phyloP scores from a whole-genome alignment of 53 echinoderm and acorn worm genomes.

The Hippasteria phrygiana region DNA sequence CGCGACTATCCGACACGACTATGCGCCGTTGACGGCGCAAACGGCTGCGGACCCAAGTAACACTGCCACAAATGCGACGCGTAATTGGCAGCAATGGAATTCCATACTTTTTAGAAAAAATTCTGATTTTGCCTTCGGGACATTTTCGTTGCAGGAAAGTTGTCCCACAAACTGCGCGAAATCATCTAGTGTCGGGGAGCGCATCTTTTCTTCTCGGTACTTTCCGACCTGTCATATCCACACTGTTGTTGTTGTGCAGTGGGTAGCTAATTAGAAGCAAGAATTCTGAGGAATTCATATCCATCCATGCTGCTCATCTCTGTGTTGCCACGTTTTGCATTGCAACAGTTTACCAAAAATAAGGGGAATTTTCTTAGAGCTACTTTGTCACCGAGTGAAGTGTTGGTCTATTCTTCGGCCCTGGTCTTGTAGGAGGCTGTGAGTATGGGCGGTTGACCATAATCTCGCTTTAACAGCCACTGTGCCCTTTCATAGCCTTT shows the following conservation, averaged over 20 bases:
- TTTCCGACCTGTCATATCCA: constrained; percentile 37
- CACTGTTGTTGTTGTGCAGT: too few species aligned
- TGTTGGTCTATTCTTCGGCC: constrained; percentile 2
- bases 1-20: too few species aligned
- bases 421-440: constrained; percentile 60
- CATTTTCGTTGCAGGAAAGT: constrained; percentile 36
- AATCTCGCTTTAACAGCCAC: constrained; percentile 59
- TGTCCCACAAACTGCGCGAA: constrained; percentile 37
- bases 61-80: too few species aligned
- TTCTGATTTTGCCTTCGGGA: constrained; percentile 46
- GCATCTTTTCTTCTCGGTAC: constrained; percentile 4
- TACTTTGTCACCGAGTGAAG: constrained; percentile 23
- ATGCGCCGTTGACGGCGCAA: too few species aligned
- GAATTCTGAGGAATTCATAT: too few species aligned
- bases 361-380: constrained; percentile 48
- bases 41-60: too few species aligned
- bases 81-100: too few species aligned
- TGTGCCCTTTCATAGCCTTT: constrained; percentile 55
- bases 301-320: constrained; percentile 44
- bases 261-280: too few species aligned
- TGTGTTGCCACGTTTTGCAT: constrained; percentile 22
- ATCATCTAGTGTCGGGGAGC: constrained; percentile 37
- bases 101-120: constrained; percentile 59
- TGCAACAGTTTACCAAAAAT: constrained; percentile 30
- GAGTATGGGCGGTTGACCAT: constrained; percentile 62